These are phyloP conservation scores for Panulirus ornatus DNA, from an alignment of 1,140 invertebrate species.

Conservation along the genomic window DNA sequence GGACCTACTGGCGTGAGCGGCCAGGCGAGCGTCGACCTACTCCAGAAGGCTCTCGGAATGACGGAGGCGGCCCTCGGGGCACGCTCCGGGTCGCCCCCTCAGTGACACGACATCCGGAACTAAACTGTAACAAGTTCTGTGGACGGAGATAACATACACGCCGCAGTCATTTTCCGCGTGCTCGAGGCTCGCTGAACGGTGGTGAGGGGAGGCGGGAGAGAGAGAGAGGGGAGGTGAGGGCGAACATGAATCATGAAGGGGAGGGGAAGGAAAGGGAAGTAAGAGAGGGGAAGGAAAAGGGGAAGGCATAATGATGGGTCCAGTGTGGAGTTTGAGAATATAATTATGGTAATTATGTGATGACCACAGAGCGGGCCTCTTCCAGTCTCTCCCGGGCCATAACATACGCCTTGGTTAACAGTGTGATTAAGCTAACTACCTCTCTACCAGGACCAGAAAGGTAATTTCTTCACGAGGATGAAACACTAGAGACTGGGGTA, in stretches of 20 bases:
- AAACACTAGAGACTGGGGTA: too few relatives aligned
- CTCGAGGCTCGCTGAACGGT: background rate
- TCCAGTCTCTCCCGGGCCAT: too few relatives aligned
- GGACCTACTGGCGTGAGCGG: too few relatives aligned
- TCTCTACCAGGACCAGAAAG: too few relatives aligned
- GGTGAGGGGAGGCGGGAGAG: background rate
- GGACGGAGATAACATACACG: conserved; percentile 1
- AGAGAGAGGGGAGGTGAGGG: background rate
- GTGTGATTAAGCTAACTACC: too few relatives aligned
- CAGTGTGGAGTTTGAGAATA: background rate
- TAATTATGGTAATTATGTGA: too few relatives aligned
- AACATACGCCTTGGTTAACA: too few relatives aligned
- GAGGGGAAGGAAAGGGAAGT: background rate
- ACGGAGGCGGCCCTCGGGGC: background rate
- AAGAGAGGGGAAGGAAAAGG: background rate
- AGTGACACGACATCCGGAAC: background rate
- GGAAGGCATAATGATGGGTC: background rate
- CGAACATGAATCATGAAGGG: background rate
- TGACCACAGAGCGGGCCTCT: too few relatives aligned
- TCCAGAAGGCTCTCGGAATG: too few relatives aligned
- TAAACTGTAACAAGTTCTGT: conserved; percentile 10
- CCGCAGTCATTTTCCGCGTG: background rate
- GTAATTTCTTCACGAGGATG: too few relatives aligned
- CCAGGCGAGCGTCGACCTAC: too few relatives aligned
- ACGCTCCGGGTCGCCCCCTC: background rate